Conservation (phyloP, 2,797 vertebrate species). For the Neopelma chrysocephalum region DNA sequence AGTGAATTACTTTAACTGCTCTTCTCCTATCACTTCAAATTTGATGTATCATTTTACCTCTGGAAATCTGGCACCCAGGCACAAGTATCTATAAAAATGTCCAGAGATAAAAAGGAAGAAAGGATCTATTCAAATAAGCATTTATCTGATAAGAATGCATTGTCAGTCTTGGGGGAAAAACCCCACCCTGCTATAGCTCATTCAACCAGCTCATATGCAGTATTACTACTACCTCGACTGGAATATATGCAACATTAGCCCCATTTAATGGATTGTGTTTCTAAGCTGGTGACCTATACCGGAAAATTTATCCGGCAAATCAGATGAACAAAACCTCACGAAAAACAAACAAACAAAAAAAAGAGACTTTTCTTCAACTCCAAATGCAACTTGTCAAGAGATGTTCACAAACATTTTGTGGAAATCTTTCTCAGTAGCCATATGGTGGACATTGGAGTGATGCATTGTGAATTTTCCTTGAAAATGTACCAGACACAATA, state of each 20-base stretch:
- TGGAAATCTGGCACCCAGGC: not conserved
- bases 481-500: not conserved
- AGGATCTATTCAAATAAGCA: not conserved
- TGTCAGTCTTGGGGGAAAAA: not conserved
- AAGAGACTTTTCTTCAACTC: not conserved
- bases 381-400: rapidly evolving
- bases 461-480: not conserved
- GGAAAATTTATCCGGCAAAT: not conserved
- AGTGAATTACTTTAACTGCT: not conserved
- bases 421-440: not conserved
- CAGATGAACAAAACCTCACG: not conserved
- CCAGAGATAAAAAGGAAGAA: not conserved
- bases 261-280: not conserved
- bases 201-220: not conserved
- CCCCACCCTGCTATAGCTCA: not conserved
- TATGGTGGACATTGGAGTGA: not conserved
- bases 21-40: not conserved
- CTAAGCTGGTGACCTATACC: not conserved
- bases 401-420: not conserved
- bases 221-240: not conserved
- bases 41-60: not conserved
- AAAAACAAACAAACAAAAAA: rapidly evolving
- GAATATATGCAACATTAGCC: not conserved
- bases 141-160: not conserved
- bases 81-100: not conserved